Evolutionary conservation across 2,888 invertebrate species (phyloP).

Genomic region (Aradus depressus): DNA sequence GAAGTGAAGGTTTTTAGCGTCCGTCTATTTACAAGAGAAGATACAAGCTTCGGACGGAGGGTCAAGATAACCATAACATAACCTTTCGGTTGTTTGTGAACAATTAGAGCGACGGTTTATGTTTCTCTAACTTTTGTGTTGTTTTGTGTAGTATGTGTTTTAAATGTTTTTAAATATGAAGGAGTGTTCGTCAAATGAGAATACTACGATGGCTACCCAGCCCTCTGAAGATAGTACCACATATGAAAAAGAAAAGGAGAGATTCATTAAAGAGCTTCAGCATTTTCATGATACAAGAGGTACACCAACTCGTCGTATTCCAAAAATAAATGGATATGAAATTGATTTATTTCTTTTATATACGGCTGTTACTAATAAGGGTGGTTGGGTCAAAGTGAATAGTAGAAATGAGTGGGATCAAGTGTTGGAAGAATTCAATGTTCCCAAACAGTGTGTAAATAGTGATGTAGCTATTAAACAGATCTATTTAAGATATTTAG

Average conservation of each 20-base stretch:
- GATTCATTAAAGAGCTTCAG: constrained; percentile 71
- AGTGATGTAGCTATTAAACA: constrained; percentile 74
- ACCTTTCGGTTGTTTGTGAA: constrained; percentile 10
- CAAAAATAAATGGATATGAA: constrained; percentile 76
- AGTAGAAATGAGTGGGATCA: constrained; percentile 80
- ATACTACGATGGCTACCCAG: constrained; percentile 30
- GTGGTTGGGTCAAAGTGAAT: constrained; percentile 93
- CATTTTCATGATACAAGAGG: constrained; percentile 86
- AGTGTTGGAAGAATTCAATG: constrained; percentile 58
- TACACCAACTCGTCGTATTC: constrained; percentile 55
- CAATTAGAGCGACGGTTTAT: constrained; percentile 6
- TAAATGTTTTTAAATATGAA: not conserved
- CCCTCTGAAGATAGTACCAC: constrained; percentile 53
- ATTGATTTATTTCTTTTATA: constrained; percentile 88
- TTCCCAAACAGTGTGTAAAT: constrained; percentile 80
- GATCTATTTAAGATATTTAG: constrained; percentile 62
- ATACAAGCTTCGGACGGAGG: too few species aligned
- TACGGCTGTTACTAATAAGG: constrained; percentile 78
- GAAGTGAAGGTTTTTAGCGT: too few species aligned
- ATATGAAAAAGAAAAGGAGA: constrained; percentile 65
- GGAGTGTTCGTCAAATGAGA: not conserved
- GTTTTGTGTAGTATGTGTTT: constrained; percentile 6
- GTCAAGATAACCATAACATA: constrained; percentile 2
- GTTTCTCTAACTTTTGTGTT: constrained; percentile 15
- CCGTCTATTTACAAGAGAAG: too few species aligned